Evolutionary conservation across 1,140 invertebrate species (phyloP), one percentile per base, ranked within the genome.

Genomic region (Cydia pomonella): DNA sequence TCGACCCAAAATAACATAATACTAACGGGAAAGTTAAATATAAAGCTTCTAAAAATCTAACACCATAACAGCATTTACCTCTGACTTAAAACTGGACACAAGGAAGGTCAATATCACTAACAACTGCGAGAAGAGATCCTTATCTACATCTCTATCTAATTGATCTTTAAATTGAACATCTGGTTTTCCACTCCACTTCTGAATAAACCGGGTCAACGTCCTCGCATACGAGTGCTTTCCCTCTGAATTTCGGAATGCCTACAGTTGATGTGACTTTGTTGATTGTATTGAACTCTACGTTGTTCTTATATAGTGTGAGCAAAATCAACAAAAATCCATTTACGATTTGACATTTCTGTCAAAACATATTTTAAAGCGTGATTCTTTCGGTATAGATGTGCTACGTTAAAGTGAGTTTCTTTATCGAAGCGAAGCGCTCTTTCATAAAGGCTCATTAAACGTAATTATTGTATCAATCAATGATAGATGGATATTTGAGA

Each of bases 401-500:
- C 50, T 59, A 33, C 29, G 29, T 76, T 77, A 44, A 72, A 81
- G 69, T 76, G 76, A 64, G 71, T 82, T 82, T 81, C 78, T 80
- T 82, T 86, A 84, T 83, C 72, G 76, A 80, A 81, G 74, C 74
- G 73, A 77, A 81, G 80, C 76, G 80, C 75, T 75, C 72, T 77
- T 79, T 80, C 81, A 85, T 87, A 74, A 80, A 82, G 84, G 77
- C 75, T 84, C 79, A 86, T 87, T 84, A 87, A 82, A 79, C 50
- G 73, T 78, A 80, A 85, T 87, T 83, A 79, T 73, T 81, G 76
- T 77, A 79, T 84, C 76, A 80, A 82, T 78, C 64, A 38, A 69
- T 23, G 64, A 69, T 69, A 41, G 64, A 69, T 69, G 3, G 29
- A 38, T n/a, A 23, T 69, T 38, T 69, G 16, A 69, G 64, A 69